phyloP scores from a whole-genome alignment of 1,140 invertebrate genomes.

The Cardiocondyla obscurior region DNA sequence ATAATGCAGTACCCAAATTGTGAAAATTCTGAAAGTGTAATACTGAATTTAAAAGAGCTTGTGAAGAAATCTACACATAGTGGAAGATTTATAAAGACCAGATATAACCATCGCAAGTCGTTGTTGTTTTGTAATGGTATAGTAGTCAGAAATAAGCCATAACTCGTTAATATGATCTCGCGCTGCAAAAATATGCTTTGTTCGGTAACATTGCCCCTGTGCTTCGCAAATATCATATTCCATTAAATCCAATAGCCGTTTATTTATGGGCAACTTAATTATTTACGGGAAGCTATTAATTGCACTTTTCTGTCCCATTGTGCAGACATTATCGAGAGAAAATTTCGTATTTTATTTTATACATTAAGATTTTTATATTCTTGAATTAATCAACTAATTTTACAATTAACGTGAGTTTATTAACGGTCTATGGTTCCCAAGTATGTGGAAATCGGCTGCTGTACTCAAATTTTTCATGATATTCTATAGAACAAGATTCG shows the following conservation, averaged over 20 bases:
- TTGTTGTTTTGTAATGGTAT: constrained; percentile 81
- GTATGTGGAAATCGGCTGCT: constrained; percentile 77
- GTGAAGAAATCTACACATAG: constrained; percentile 55
- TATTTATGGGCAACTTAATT: constrained; percentile 24
- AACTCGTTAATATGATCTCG: constrained; percentile 79
- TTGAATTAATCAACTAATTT: background rate
- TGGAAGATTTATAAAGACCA: constrained; percentile 60
- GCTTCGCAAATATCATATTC: background rate
- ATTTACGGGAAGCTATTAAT: constrained; percentile 39
- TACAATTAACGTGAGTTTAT: constrained; percentile 66
- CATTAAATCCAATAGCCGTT: constrained; percentile 47
- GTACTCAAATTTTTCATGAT: constrained; percentile 80
- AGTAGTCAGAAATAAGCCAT: constrained; percentile 80
- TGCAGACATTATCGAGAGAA: background rate
- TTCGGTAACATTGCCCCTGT: constrained; percentile 30
- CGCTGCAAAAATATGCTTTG: constrained; percentile 52
- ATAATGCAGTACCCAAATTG: constrained; percentile 39
- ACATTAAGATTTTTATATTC: constrained; percentile 17
- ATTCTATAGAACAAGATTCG: constrained; percentile 79
- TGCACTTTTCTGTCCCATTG: background rate
- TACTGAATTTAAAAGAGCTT: constrained; percentile 66
- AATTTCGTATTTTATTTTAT: constrained; percentile 8
- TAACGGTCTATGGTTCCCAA: constrained; percentile 81
- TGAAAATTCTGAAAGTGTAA: constrained; percentile 59
- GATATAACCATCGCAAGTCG: constrained; percentile 75